phyloP scores from a whole-genome alignment of 1,140 invertebrate species.

The Uloborus diversus region DNA sequence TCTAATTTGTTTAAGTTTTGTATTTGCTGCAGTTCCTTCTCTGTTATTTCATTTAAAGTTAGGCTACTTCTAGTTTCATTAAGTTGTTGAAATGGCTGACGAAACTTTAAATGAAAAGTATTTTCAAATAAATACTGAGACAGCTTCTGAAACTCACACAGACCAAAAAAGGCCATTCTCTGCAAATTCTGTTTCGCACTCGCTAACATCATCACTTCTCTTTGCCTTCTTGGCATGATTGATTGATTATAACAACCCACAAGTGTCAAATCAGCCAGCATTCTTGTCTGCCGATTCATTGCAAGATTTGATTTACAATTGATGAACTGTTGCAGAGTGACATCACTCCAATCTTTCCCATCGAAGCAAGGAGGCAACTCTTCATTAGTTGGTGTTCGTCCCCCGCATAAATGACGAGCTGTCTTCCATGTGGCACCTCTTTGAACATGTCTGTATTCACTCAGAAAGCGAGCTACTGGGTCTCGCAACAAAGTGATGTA shows the following conservation, averaged over 20 bases:
- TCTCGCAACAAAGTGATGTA: constrained; percentile 95
- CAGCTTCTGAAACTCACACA: constrained; percentile 94
- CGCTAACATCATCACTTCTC: constrained; percentile 84
- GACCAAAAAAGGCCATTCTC: constrained; percentile 95
- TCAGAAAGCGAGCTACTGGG: constrained; percentile 88
- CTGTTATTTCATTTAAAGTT: constrained; percentile 78
- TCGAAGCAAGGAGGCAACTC: constrained; percentile 70
- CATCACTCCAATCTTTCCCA: constrained; percentile 71
- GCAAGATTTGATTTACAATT: constrained; percentile 92
- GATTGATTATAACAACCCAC: constrained; percentile 96
- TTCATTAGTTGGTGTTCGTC: constrained; percentile 77
- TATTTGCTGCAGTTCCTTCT: constrained; percentile 78
- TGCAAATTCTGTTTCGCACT: constrained; percentile 95
- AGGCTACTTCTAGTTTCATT: constrained; percentile 85
- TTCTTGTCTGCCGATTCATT: constrained; percentile 94
- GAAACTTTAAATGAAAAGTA: constrained; percentile 91
- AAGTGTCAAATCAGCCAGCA: constrained; percentile 93
- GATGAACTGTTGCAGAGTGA: constrained; percentile 85
- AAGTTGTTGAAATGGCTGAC: constrained; percentile 86
- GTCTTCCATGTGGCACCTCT: constrained; percentile 95
- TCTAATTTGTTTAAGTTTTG: constrained; percentile 87
- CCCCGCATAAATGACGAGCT: constrained; percentile 87
- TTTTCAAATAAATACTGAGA: constrained; percentile 97
- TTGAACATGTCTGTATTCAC: constrained; percentile 94
- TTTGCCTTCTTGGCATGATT: constrained; percentile 72